These are phyloP conservation scores for Trinectes maculatus DNA, from an alignment of 2,113 vertebrate genomes.

Conservation along the genomic window DNA sequence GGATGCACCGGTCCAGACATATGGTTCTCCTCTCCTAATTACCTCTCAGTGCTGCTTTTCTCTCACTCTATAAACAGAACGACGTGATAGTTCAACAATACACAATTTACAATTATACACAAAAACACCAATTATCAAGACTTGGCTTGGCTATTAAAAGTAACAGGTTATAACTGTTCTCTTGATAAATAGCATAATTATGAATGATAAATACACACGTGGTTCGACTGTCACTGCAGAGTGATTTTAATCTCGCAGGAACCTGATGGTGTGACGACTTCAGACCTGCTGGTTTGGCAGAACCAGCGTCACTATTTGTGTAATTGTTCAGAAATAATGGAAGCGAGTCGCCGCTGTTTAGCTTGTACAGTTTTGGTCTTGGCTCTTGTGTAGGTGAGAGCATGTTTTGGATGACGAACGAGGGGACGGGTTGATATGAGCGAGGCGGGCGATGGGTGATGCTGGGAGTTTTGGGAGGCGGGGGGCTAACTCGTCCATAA, in stretches of 20 bases:
- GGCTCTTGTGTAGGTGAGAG: conserved; percentile 49
- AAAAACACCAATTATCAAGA: neutral
- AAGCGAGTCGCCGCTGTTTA: conserved; percentile 46
- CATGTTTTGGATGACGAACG: conserved; percentile 33
- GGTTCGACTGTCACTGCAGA: neutral
- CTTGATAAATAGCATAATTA: too few relatives aligned
- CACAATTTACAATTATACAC: neutral
- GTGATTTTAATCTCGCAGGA: neutral
- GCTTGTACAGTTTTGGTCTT: conserved; percentile 30
- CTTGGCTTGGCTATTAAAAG: too few relatives aligned
- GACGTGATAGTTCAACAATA: neutral
- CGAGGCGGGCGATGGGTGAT: conserved; percentile 18
- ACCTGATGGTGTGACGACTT: too few relatives aligned
- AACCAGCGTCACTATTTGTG: conserved; percentile 43
- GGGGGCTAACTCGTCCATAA: conserved; percentile 41
- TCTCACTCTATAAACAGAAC: neutral
- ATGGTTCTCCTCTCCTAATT: conserved; percentile 75
- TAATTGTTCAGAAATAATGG: conserved; percentile 70
- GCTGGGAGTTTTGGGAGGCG: conserved; percentile 13
- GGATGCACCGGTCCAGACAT: conserved; percentile 73
- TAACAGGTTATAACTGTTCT: too few relatives aligned
- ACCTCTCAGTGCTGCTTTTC: conserved; percentile 40
- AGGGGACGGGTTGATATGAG: conserved; percentile 31
- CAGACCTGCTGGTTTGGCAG: conserved; percentile 58
- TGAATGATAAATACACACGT: too few relatives aligned